Percentiles rank a stretch among this genome's conserved stretches.
phyloP scores from a whole-genome alignment of 2,113 vertebrate genomes.

The Cyanoderma ruficeps region DNA sequence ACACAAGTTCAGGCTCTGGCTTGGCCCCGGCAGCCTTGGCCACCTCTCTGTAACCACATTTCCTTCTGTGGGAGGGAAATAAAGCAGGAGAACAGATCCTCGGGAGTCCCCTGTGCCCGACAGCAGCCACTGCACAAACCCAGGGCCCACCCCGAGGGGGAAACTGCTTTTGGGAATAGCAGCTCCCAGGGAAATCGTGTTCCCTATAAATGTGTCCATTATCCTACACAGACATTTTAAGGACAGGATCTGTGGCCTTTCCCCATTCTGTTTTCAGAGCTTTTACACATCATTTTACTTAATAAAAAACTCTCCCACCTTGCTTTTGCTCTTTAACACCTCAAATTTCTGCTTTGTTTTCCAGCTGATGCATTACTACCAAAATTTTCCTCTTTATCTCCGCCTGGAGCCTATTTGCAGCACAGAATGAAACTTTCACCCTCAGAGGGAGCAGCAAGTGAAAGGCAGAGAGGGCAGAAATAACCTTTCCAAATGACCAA shows the following conservation, averaged over 20 bases:
- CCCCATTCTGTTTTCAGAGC: background rate
- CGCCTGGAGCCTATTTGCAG: constrained; percentile 1
- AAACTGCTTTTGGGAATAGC: background rate
- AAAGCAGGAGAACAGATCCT: background rate
- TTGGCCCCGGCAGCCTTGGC: background rate
- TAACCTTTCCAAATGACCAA: background rate
- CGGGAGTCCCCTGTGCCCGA: background rate
- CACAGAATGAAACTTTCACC: background rate
- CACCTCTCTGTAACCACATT: background rate
- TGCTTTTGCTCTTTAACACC: background rate
- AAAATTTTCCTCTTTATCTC: background rate
- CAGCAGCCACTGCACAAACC: background rate
- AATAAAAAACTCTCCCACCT: background rate
- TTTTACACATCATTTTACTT: background rate
- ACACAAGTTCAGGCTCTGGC: background rate
- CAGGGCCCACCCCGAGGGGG: background rate
- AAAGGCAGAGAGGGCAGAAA: background rate
- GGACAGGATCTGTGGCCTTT: background rate
- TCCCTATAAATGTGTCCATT: background rate
- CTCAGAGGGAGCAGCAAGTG: background rate
- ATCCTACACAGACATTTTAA: background rate
- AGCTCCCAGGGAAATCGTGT: background rate
- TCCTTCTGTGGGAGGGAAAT: background rate
- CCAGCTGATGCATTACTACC: background rate
- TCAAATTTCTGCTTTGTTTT: background rate